Conservation (phyloP, 2,888 invertebrate species). For the Drosophila neonasuta region DNA sequence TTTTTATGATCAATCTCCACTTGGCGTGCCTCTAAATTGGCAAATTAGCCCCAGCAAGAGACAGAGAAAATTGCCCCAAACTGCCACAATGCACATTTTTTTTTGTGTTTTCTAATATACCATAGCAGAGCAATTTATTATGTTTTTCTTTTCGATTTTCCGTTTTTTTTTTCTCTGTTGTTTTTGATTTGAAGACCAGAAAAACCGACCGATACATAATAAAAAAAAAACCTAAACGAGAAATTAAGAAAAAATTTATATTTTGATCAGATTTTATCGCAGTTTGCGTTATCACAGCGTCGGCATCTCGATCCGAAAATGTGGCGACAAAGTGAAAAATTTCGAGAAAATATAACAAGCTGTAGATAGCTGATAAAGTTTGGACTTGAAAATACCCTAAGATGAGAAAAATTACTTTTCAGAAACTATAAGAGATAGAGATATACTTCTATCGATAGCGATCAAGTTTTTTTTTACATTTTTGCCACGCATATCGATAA, state of each 20-base stretch:
- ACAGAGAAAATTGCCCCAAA: constrained; percentile 56
- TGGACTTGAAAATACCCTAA: constrained; percentile 16
- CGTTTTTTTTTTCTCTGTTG: background rate
- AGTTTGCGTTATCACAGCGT: constrained; percentile 54
- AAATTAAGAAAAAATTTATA: constrained; percentile 51
- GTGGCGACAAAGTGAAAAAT: constrained; percentile 65
- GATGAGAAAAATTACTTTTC: background rate
- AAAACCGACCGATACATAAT: constrained; percentile 3
- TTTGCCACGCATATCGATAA: too few species aligned
- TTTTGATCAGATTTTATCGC: constrained; percentile 68
- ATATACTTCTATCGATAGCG: too few species aligned
- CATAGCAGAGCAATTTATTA: constrained; percentile 55
- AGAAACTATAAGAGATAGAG: too few species aligned
- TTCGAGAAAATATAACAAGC: constrained; percentile 25
- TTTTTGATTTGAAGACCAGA: constrained; percentile 16
- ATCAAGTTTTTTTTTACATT: too few species aligned
- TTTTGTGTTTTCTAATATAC: constrained; percentile 7
- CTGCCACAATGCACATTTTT: constrained; percentile 26
- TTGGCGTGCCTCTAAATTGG: constrained; percentile 68
- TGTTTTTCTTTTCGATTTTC: constrained; percentile 19
- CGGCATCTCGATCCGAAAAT: constrained; percentile 58
- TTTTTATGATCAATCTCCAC: constrained; percentile 74
- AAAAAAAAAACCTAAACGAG: constrained; percentile 17
- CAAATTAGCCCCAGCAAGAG: constrained; percentile 57
- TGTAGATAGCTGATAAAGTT: background rate